Evolutionary conservation across 2,797 vertebrate species (phyloP).

Genomic region (Falco biarmicus): DNA sequence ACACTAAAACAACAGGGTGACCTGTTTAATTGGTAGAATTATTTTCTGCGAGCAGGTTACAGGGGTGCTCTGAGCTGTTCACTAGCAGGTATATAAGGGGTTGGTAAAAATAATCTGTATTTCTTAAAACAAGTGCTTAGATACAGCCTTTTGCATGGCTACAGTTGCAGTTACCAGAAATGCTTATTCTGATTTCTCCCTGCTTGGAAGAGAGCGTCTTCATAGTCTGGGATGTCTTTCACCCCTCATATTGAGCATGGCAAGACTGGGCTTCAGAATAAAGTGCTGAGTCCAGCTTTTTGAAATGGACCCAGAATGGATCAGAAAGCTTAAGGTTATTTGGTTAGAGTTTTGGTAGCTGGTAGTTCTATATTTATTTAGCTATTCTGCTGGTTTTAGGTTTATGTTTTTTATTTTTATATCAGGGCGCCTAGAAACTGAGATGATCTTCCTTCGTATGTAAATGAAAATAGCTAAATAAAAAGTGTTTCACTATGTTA

Average conservation of each 20-base stretch:
- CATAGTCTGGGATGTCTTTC: not conserved
- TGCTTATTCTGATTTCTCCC: not conserved
- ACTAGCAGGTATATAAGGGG: not conserved
- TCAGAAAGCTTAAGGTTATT: not conserved
- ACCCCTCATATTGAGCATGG: not conserved
- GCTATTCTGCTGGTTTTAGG: not conserved
- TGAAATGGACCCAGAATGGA: not conserved
- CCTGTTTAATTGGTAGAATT: not conserved
- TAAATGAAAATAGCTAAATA: constrained; percentile 1
- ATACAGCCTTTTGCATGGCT: not conserved
- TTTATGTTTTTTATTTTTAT: not conserved
- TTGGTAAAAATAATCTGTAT: not conserved
- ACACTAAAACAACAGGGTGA: not conserved
- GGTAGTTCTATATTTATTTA: not conserved
- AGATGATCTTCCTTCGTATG: not conserved
- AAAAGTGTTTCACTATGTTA: not conserved
- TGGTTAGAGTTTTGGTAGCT: not conserved
- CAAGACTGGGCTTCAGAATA: not conserved
- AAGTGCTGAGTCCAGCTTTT: not conserved
- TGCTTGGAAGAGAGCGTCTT: not conserved
- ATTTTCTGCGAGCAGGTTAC: not conserved
- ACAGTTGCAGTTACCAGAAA: not conserved
- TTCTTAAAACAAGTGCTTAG: not conserved
- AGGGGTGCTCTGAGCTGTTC: not conserved
- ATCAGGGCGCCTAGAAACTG: not conserved